These are phyloP conservation scores for Leptestheria dahalacensis DNA, from an alignment of 1,140 invertebrate species.

Conservation along the genomic window DNA sequence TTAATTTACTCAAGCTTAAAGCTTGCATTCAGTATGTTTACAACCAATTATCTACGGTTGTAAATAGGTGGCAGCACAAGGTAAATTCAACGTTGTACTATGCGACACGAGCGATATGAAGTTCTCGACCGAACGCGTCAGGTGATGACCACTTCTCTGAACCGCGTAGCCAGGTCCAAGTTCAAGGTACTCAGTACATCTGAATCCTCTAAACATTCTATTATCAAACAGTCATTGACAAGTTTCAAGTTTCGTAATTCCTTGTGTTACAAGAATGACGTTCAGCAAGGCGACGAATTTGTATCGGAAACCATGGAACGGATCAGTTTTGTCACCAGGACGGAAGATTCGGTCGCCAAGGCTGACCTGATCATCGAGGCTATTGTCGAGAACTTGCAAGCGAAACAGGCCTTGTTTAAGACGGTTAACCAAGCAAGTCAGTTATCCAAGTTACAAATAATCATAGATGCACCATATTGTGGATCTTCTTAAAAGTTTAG, in stretches of 20 bases:
- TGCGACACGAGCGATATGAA: constrained; percentile 53
- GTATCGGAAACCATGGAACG: constrained; percentile 19
- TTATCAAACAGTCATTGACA: too few relatives aligned
- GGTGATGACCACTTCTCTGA: constrained; percentile 49
- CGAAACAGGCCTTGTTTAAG: too few relatives aligned
- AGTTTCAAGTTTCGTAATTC: too few relatives aligned
- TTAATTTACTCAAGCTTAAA: too few relatives aligned
- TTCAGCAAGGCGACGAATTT: neutral
- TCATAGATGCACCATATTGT: too few relatives aligned
- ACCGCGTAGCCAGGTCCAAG: constrained; percentile 59
- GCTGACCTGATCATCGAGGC: constrained; percentile 38
- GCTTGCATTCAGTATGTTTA: too few relatives aligned
- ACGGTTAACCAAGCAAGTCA: too few relatives aligned
- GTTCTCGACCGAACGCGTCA: constrained; percentile 49
- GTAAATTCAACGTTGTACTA: constrained; percentile 54
- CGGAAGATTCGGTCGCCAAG: constrained; percentile 25
- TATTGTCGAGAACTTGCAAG: constrained; percentile 35
- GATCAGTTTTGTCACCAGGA: constrained; percentile 27
- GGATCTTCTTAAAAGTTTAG: too few relatives aligned
- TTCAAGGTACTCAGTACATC: constrained; percentile 39
- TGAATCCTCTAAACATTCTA: too few relatives aligned
- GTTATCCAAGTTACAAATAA: too few relatives aligned
- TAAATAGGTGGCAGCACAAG: constrained; percentile 64
- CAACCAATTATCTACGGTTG: too few relatives aligned
- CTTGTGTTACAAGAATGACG: neutral